Conservation (phyloP, 2,888 invertebrate species). For the Rhagonycha lutea region DNA sequence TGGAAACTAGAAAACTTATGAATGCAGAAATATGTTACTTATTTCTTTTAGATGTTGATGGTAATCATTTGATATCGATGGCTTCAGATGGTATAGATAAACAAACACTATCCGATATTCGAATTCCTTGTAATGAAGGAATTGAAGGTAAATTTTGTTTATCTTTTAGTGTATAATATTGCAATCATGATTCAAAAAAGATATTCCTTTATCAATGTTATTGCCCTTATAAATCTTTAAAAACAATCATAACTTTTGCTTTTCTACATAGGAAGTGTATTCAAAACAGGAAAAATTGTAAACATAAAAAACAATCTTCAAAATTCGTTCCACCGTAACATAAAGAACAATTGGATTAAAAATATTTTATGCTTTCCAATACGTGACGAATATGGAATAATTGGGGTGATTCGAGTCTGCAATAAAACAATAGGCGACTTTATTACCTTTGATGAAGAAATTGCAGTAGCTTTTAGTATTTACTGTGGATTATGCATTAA, state of each 20-base stretch:
- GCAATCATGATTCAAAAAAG: not conserved
- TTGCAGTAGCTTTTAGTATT: constrained; percentile 75
- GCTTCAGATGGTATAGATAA: constrained; percentile 58
- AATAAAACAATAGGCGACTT: constrained; percentile 76
- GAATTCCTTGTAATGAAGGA: constrained; percentile 59
- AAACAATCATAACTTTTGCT: not conserved
- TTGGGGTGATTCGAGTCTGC: constrained; percentile 77
- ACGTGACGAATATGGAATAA: constrained; percentile 67
- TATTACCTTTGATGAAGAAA: constrained; percentile 75
- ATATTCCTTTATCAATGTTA: no score
- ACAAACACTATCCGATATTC: constrained; percentile 50
- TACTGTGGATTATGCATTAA: constrained; percentile 81
- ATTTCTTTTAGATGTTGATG: constrained; percentile 75
- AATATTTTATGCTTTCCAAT: constrained; percentile 85
- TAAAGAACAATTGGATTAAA: constrained; percentile 74
- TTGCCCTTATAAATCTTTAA: not conserved
- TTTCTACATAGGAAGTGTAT: constrained; percentile 63
- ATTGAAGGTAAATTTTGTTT: constrained; percentile 45
- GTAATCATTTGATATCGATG: constrained; percentile 74
- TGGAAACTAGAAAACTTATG: constrained; percentile 72
- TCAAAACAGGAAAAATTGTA: constrained; percentile 71
- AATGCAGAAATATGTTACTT: constrained; percentile 78
- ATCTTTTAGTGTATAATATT: not conserved
- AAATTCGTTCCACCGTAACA: constrained; percentile 69
- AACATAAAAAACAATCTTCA: constrained; percentile 76